Conservation (phyloP, 2,888 invertebrate species). For the Morpho helenor region DNA sequence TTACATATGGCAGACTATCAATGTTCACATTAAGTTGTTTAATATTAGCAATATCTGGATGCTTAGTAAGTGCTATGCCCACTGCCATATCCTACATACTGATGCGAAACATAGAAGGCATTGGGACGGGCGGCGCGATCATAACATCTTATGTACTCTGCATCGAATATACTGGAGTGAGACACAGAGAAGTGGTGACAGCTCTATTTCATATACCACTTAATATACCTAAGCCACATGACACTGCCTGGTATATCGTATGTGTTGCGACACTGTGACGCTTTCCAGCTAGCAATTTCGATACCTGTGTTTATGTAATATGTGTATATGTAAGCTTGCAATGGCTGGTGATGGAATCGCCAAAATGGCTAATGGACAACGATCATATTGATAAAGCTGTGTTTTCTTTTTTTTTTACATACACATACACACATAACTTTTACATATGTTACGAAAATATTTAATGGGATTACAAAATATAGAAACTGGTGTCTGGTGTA, state of each 20-base stretch:
- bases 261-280: constrained; percentile 46
- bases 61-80: constrained; percentile 47
- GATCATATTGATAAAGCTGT: constrained; percentile 41
- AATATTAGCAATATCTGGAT: constrained; percentile 41
- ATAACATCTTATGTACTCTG: constrained; percentile 55
- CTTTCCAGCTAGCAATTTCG: constrained; percentile 51
- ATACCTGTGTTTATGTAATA: constrained; percentile 53
- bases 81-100: constrained; percentile 37
- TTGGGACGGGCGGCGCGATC: constrained; percentile 52
- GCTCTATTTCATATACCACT: constrained; percentile 55
- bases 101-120: constrained; percentile 54
- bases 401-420: too few species aligned
- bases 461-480: too few species aligned
- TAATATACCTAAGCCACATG: constrained; percentile 53
- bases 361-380: constrained; percentile 62
- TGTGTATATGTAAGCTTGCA: constrained; percentile 36
- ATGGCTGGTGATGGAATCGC: constrained; percentile 52
- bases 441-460: too few species aligned
- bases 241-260: constrained; percentile 53
- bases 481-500: too few species aligned
- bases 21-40: constrained; percentile 40
- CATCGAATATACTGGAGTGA: constrained; percentile 51
- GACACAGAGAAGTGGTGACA: constrained; percentile 49
- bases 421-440: too few species aligned
- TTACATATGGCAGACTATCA: constrained; percentile 51